Evolutionary conservation across 2,113 vertebrate genomes (phyloP).

Genomic region (Aix galericulata): DNA sequence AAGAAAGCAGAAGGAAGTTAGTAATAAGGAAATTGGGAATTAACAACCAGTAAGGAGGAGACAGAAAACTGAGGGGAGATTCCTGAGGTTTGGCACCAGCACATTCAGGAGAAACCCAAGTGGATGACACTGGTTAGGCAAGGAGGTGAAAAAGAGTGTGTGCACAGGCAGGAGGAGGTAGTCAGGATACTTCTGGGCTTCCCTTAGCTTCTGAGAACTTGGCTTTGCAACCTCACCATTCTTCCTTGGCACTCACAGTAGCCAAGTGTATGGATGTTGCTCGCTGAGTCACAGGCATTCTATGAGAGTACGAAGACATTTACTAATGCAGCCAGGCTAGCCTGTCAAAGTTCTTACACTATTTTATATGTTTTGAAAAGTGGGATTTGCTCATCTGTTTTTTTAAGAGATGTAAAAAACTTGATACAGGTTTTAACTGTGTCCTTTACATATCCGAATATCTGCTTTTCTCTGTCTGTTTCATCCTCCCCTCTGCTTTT

Average conservation of each 20-base stretch:
- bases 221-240: rapidly evolving
- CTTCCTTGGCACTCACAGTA: rapidly evolving
- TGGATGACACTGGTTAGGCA: background rate
- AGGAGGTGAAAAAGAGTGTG: background rate
- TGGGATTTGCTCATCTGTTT: too few relatives aligned
- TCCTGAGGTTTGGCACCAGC: background rate
- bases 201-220: background rate
- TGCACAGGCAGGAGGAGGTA: rapidly evolving
- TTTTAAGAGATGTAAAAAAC: background rate
- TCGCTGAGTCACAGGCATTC: background rate
- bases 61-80: background rate
- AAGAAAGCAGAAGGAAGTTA: too few relatives aligned
- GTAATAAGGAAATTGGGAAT: background rate
- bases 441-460: background rate
- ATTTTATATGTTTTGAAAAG: background rate
- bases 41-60: background rate
- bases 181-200: background rate
- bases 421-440: background rate
- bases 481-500: background rate
- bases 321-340: background rate
- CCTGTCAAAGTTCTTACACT: rapidly evolving
- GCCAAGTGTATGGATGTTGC: background rate
- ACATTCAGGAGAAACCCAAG: background rate
- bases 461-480: background rate
- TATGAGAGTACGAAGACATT: too few relatives aligned